These are phyloP conservation scores for Apostichopus californicus DNA, from an alignment of 35 echinoderm and acorn worm species.

Conservation along the genomic window DNA sequence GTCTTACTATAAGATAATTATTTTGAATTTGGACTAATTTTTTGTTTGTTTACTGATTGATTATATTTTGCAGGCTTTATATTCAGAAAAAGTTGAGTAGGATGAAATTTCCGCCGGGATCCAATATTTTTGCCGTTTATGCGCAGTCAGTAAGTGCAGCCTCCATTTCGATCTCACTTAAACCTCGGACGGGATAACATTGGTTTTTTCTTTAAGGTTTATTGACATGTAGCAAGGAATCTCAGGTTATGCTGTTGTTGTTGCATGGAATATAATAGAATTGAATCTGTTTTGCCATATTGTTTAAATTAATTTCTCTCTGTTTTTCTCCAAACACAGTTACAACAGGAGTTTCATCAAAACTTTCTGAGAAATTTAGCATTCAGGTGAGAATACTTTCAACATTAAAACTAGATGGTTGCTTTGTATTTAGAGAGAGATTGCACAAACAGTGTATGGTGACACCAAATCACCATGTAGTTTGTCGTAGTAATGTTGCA, in stretches of 20 bases:
- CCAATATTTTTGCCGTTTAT: slow-evolving; percentile 30
- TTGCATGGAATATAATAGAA: too few species aligned
- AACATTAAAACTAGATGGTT: too few species aligned
- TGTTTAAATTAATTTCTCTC: neutral
- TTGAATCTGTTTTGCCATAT: too few species aligned
- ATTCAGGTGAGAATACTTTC: slow-evolving; percentile 4
- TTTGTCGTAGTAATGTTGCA: too few species aligned
- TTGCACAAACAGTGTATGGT: too few species aligned
- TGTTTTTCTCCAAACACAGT: neutral
- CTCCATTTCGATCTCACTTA: neutral
- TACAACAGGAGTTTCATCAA: slow-evolving; percentile 13
- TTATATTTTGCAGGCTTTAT: slow-evolving; percentile 29
- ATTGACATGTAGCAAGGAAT: too few species aligned
- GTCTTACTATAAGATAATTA: too few species aligned
- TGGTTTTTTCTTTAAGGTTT: too few species aligned
- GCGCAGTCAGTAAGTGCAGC: slow-evolving; percentile 36
- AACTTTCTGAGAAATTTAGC: slow-evolving; percentile 61
- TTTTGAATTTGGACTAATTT: neutral
- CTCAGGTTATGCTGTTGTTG: too few species aligned
- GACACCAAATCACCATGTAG: too few species aligned
- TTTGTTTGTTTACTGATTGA: neutral
- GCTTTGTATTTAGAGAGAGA: too few species aligned
- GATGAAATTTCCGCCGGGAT: slow-evolving; percentile 50
- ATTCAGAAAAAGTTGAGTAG: slow-evolving; percentile 53
- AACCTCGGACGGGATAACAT: too few species aligned